Evolutionary conservation across 2,797 vertebrate species (phyloP).

Genomic region (Champsocephalus esox): DNA sequence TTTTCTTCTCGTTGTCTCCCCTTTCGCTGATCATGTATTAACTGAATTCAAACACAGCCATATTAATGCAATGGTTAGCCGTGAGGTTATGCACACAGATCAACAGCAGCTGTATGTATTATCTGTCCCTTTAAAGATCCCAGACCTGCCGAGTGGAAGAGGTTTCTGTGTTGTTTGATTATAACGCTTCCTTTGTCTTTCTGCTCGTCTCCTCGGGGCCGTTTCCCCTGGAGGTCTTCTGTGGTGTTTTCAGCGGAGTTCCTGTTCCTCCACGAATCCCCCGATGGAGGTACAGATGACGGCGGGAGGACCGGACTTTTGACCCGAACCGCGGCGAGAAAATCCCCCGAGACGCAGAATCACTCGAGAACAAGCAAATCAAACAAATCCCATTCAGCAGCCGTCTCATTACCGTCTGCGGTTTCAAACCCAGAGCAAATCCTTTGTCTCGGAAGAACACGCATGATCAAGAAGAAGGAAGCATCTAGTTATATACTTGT

Average conservation of each 20-base stretch:
- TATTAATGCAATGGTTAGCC: neutral
- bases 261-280: constrained; percentile 37
- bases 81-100: neutral
- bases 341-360: neutral
- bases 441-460: constrained; percentile 53
- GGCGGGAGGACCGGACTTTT: constrained; percentile 32
- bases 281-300: constrained; percentile 22
- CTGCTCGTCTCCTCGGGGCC: constrained; percentile 28
- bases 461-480: constrained; percentile 40
- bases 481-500: constrained; percentile 1
- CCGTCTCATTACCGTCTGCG: constrained; percentile 52
- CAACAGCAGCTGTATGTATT: neutral
- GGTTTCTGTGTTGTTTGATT: constrained; percentile 3
- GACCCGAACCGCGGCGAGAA: constrained; percentile 37
- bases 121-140: neutral
- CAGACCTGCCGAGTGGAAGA: neutral
- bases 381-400: constrained; percentile 17
- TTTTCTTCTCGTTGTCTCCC: constrained; percentile 10
- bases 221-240: constrained; percentile 51
- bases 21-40: neutral
- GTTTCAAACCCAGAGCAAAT: constrained; percentile 24
- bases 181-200: constrained; percentile 38
- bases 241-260: constrained; percentile 44
- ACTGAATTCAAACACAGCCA: too few relatives aligned
- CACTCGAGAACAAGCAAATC: neutral